Conservation (phyloP, 1,140 invertebrate species). For the Ridgeia piscesae region DNA sequence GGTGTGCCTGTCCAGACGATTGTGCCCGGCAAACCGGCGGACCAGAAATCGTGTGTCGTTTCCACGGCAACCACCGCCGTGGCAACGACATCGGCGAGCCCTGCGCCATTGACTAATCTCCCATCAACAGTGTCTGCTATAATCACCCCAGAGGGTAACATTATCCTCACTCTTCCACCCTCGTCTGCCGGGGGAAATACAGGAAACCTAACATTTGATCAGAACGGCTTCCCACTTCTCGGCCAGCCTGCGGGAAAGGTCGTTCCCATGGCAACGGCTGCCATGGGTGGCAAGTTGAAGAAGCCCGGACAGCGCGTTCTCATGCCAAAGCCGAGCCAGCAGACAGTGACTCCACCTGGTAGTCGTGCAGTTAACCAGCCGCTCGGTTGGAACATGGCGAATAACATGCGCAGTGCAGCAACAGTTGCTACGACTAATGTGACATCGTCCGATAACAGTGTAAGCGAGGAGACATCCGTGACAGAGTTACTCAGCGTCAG, state of each 20-base stretch:
- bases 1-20: neutral
- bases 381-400: neutral
- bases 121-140: slow-evolving; percentile 26
- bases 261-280: neutral
- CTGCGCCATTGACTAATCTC: slow-evolving; percentile 13
- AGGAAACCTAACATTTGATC: neutral
- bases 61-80: neutral
- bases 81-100: neutral
- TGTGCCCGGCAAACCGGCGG: neutral
- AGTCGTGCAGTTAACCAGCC: neutral
- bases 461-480: slow-evolving; percentile 18
- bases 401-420: slow-evolving; percentile 13
- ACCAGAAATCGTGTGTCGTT: neutral
- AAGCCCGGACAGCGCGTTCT: slow-evolving; percentile 29
- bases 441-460: slow-evolving; percentile 17
- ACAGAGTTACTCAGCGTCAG: slow-evolving; percentile 12
- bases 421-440: slow-evolving; percentile 25
- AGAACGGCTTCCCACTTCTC: neutral
- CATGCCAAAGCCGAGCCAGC: slow-evolving; percentile 32
- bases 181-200: neutral
- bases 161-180: slow-evolving; percentile 23
- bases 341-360: neutral
- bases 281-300: neutral
- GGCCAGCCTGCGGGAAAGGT: neutral
- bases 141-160: slow-evolving; percentile 25